Conservation (phyloP, 2,888 invertebrate genomes). For the Iselma pallidipennis region DNA sequence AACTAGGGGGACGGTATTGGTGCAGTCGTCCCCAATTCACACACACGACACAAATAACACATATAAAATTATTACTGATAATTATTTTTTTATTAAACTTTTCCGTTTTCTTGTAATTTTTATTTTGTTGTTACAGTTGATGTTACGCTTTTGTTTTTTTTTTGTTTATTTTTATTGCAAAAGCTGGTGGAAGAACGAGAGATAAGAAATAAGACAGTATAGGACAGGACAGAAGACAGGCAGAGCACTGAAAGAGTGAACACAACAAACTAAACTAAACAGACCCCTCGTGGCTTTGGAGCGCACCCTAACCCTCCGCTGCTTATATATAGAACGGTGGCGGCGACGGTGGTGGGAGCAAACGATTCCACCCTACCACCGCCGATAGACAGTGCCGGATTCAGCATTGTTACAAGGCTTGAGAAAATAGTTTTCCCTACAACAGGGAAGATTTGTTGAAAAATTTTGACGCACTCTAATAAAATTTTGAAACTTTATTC, state of each 20-base stretch:
- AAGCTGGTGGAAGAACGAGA: constrained; percentile 34
- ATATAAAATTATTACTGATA: not conserved
- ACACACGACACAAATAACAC: constrained; percentile 8
- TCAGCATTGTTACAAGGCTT: not conserved
- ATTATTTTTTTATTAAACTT: not conserved
- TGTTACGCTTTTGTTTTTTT: not conserved
- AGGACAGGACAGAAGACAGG: constrained; percentile 55
- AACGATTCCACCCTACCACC: constrained; percentile 16
- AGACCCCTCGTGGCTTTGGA: constrained; percentile 63
- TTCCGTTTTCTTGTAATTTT: not conserved
- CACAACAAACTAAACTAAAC: constrained; percentile 58
- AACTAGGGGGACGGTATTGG: not conserved
- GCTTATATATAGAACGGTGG: constrained; percentile 57
- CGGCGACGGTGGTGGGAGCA: constrained; percentile 31
- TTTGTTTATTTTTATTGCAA: constrained; percentile 1
- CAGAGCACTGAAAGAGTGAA: constrained; percentile 48
- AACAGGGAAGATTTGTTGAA: not conserved
- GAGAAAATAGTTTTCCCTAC: not conserved
- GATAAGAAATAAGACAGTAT: constrained; percentile 52
- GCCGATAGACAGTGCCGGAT: not conserved
- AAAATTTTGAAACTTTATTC: too few species aligned
- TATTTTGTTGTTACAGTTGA: not conserved
- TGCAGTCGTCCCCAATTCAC: constrained; percentile 2
- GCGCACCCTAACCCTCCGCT: constrained; percentile 54
- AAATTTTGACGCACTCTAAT: too few species aligned